Evolutionary conservation across 2,113 vertebrate species (phyloP), one percentile per base, ranked within the genome.

Genomic region (Azemiops feae): DNA sequence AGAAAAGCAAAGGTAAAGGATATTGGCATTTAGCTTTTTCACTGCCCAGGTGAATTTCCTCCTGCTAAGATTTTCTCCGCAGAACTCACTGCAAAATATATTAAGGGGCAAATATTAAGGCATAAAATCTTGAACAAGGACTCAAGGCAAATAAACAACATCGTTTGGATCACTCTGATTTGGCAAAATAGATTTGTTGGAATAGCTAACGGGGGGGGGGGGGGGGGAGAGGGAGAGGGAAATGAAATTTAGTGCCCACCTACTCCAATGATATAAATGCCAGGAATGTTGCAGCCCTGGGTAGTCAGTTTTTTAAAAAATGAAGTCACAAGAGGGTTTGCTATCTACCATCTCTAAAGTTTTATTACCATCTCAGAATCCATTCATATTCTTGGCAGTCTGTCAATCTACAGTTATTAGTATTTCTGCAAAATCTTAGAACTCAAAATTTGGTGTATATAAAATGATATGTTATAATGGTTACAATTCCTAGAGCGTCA

Each of bases 1-100:
- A 34, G 99, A 99, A 97, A 99, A 99, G 97, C 99, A 99, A 50
- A 99, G 98, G 95, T 99, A 99, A 87, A 99, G 98, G 96, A 99
- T 98, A 95, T 99, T 99, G 88, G 99, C 98, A 95, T 99, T 99
- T 94, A 99, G 97, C 96, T 99, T 99, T 97, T 97, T 99, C 96
- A 99, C 98, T 27, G 98, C 98, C 92, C 99, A 98, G 16, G 98
- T 99, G 97, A 99, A 99, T 91, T 98, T 98, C 95, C 98, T 98
- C 22, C 98, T 97, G 97, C 98, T 99, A 96, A 99, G 98, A 92
- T 99, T 99, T 96, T 99, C 99, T 22, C 99, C 99, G 74, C 99
- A 99, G 97, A 99, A 99, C 96, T 99, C 99, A 7, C 99, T 99
- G 97, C 95, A 45, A 96, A 94, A 95, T 9, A 92, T 55, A 91